Evolutionary conservation across 2,113 vertebrate species (phyloP), one percentile per base, ranked within the genome.

Genomic region (Tragelaphus scriptus): DNA sequence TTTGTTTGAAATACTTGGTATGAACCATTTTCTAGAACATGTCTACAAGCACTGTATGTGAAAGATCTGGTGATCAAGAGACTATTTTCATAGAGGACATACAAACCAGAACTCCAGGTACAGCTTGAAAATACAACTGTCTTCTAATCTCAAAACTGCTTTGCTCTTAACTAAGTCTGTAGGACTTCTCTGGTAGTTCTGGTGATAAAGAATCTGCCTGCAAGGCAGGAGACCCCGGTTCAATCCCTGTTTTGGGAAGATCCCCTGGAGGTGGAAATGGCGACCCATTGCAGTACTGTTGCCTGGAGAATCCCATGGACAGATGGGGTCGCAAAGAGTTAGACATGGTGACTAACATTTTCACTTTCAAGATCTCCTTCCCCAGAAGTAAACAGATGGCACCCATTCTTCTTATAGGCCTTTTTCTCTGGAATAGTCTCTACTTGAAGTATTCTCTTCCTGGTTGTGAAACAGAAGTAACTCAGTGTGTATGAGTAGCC

Each of bases 11-110:
- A 40, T 96, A 98, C 99, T 98, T 99, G 99, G 99, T 98, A 99
- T 99, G 99, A 99, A 99, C 99, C 98, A 99, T 97, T 82, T 99
- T 99, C 98, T 99, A 99, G 99, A 99, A 99, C 98, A 99, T 99
- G 99, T 99, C 99, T 98, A 98, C 99, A 96, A 99, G 99, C 98
- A 99, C 99, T 96, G 99, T 98, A 90, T 99, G 99, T 86, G 99
- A 99, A 99, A 99, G 99, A 98, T 95, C 99, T 85, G 99, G 99
- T 1, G 92, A 98, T 40, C 99, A 99, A 97, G 99, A 99, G 90
- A 99, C 99, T 88, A 97, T 98, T 23, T 95, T 98, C 92, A 98
- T 98, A n/a, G 98, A 98, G 16, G 99, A 99, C 81, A 98, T 99
- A 97, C 99, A 99, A 98, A 97, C 97, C 93, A 99, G 99, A 97